Percentiles rank a stretch among this genome's conserved stretches.
phyloP scores from a whole-genome alignment of 23 tunicate species.

The Trididemnum miniatum region DNA sequence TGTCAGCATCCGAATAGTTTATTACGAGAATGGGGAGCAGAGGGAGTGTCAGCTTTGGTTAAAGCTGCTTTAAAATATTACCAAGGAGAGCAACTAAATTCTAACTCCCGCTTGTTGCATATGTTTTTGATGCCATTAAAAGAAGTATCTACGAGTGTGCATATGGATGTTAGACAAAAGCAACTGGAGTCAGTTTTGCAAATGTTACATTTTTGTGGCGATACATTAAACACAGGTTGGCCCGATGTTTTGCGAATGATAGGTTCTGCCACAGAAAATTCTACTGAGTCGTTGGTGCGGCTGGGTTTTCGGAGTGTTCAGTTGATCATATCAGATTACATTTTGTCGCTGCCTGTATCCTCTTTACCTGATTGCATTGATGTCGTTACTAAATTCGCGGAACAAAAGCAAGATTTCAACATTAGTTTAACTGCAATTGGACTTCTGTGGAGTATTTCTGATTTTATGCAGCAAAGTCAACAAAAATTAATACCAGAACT shows the following conservation, averaged over 20 bases:
- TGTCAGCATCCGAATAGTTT: conserved; percentile 84
- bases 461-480: conserved; percentile 77
- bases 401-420: conserved; percentile 87
- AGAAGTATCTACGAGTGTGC: conserved; percentile 57
- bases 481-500: conserved; percentile 53
- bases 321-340: conserved; percentile 85
- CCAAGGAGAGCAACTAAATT: conserved; percentile 42
- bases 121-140: conserved; percentile 89
- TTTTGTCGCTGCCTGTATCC: conserved; percentile 62
- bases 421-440: conserved; percentile 97
- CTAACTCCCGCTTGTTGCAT: conserved; percentile 67
- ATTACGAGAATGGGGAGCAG: conserved; percentile 94
- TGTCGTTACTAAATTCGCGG: conserved; percentile 72
- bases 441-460: conserved; percentile 88
- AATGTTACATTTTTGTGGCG: conserved; percentile 82
- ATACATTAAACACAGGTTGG: conserved; percentile 79
- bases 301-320: conserved; percentile 90
- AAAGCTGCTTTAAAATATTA: conserved; percentile 82
- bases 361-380: conserved; percentile 64
- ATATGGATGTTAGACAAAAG: conserved; percentile 66
- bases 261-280: conserved; percentile 73
- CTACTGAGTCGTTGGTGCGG: conserved; percentile 63
- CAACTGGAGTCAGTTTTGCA: conserved; percentile 81
- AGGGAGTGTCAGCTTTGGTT: conserved; percentile 82
- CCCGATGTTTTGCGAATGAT: conserved; percentile 61